phyloP scores from a whole-genome alignment of 2,113 vertebrate species.

The Rhabdornis inornatus region DNA sequence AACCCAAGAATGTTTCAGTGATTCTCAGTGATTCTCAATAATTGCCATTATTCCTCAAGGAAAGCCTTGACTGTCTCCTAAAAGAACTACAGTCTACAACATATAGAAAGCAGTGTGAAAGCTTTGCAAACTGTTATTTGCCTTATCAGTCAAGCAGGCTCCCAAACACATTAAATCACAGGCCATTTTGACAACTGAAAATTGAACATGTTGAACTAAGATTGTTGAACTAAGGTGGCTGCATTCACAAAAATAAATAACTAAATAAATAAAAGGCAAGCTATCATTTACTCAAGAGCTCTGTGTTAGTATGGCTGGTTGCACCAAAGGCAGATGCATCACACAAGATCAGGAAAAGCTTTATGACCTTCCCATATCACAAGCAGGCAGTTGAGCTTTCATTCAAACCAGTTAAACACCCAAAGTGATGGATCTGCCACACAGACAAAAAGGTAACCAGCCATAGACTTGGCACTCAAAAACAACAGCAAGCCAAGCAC shows the following conservation, averaged over 20 bases:
- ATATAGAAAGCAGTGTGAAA: background rate
- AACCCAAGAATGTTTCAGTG: accelerated
- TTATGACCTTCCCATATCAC: background rate
- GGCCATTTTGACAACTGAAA: background rate
- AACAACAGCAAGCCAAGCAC: background rate
- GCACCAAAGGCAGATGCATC: background rate
- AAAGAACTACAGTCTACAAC: background rate
- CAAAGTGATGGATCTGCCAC: background rate
- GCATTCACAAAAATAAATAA: background rate
- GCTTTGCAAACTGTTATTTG: background rate
- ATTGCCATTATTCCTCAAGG: background rate
- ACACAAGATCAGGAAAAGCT: background rate
- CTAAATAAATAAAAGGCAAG: background rate
- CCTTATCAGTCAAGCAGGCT: background rate
- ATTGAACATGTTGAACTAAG: background rate
- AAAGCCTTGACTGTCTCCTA: background rate
- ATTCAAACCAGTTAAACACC: background rate
- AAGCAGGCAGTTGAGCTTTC: background rate
- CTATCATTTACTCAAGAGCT: background rate
- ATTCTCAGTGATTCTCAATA: background rate
- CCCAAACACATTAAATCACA: background rate
- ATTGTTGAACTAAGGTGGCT: background rate
- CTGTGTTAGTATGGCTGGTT: background rate
- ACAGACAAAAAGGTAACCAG: background rate
- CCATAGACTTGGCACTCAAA: background rate